phyloP scores from a whole-genome alignment of 2,113 vertebrate genomes.

The Axis porcinus region DNA sequence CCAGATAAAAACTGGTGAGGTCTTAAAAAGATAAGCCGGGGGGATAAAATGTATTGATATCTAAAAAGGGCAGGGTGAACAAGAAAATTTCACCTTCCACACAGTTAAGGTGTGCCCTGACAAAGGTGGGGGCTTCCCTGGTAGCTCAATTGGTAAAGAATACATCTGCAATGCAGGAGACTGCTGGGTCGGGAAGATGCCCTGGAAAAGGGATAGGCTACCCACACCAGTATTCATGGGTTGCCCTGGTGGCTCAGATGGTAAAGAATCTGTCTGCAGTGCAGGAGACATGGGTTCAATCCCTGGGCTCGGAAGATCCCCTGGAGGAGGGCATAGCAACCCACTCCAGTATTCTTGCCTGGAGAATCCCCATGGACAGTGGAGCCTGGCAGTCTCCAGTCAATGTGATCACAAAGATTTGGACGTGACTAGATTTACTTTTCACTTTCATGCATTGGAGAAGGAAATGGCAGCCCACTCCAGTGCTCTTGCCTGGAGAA shows the following conservation, averaged over 20 bases:
- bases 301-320: neutral
- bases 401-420: neutral
- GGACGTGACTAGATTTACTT: fast-evolving
- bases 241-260: neutral
- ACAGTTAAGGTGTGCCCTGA: neutral
- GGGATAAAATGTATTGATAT: neutral
- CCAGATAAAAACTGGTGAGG: neutral
- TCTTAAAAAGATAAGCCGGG: neutral
- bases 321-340: neutral
- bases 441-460: too few relatives aligned
- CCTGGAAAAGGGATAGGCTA: neutral
- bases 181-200: neutral
- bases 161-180: neutral
- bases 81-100: neutral
- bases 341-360: neutral
- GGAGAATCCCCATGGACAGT: neutral
- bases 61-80: neutral
- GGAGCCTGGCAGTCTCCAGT: neutral
- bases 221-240: neutral
- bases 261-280: neutral
- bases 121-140: neutral
- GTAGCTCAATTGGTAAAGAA: neutral
- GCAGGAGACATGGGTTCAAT: neutral
- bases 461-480: too few relatives aligned
- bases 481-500: too few relatives aligned